These are phyloP conservation scores for Orientallactaga sibirica DNA, from an alignment of 2,797 vertebrate genomes.

Conservation along the genomic window DNA sequence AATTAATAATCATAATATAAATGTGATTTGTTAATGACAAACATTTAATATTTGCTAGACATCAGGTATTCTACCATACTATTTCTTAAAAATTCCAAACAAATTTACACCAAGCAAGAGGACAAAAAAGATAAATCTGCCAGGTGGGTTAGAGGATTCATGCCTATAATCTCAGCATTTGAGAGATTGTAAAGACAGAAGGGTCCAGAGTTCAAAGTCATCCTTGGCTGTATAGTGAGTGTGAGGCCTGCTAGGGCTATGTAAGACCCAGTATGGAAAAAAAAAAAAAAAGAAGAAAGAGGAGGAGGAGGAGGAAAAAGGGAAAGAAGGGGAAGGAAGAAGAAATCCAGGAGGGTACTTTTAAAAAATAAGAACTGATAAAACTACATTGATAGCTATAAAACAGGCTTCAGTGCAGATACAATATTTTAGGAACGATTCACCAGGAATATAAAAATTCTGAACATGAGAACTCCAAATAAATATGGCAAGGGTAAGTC, in stretches of 20 bases:
- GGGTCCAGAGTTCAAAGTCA: neutral
- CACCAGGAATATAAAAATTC: slow-evolving; percentile 3
- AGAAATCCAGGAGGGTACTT: neutral
- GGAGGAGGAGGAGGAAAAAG: no score
- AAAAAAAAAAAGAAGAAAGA: no score
- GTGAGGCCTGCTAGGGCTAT: neutral
- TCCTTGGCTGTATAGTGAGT: neutral
- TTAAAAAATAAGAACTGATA: neutral
- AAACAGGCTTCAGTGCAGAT: slow-evolving; percentile 24
- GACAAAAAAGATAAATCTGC: slow-evolving; percentile 31
- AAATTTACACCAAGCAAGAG: slow-evolving; percentile 22
- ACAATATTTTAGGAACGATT: slow-evolving; percentile 1
- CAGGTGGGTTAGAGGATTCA: neutral
- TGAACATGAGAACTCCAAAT: neutral
- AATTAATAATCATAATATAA: slow-evolving; percentile 45
- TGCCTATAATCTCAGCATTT: neutral
- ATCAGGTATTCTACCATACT: neutral
- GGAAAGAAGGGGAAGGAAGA: no score
- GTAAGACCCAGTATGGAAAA: neutral
- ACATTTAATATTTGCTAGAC: slow-evolving; percentile 43
- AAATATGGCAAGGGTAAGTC: slow-evolving; percentile 3
- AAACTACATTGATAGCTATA: neutral
- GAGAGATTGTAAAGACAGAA: neutral
- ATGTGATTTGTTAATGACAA: slow-evolving; percentile 20
- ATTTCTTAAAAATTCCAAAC: slow-evolving; percentile 1